Conservation (phyloP, 2,888 invertebrate species). For the Mycalesis mineus region DNA sequence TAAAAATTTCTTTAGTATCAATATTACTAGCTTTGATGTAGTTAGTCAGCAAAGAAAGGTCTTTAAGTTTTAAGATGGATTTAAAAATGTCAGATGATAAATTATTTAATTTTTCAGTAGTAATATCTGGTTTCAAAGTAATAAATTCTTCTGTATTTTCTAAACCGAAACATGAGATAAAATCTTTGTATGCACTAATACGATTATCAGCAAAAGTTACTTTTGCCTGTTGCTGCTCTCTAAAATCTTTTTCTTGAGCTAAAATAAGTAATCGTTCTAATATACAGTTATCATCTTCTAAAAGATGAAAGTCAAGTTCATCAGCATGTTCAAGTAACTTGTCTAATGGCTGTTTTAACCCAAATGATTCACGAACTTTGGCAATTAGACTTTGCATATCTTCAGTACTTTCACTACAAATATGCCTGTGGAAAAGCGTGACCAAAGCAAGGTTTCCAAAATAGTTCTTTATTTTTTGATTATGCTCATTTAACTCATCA, state of each 20-base stretch:
- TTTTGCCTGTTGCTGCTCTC: constrained; percentile 60
- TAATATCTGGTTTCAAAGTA: constrained; percentile 48
- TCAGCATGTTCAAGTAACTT: constrained; percentile 13
- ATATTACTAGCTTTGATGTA: constrained; percentile 52
- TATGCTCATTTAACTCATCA: constrained; percentile 39
- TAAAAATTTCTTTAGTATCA: constrained; percentile 82
- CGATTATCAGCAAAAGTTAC: constrained; percentile 79
- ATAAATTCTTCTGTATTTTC: constrained; percentile 48
- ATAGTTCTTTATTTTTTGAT: constrained; percentile 48
- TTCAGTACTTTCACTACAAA: constrained; percentile 50
- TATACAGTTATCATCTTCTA: constrained; percentile 79
- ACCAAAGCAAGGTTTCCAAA: constrained; percentile 54
- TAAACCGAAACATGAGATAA: constrained; percentile 75
- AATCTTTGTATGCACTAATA: constrained; percentile 73
- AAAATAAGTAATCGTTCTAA: constrained; percentile 81
- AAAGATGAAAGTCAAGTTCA: constrained; percentile 51
- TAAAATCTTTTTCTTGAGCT: constrained; percentile 67
- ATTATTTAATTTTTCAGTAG: constrained; percentile 49
- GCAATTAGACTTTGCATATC: constrained; percentile 50
- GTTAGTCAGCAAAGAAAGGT: constrained; percentile 43
- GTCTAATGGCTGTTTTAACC: constrained; percentile 33
- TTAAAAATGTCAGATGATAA: constrained; percentile 57
- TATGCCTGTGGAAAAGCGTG: constrained; percentile 57
- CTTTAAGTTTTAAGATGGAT: constrained; percentile 66
- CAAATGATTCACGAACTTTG: constrained; percentile 44